These are phyloP conservation scores for Nylanderia fulva DNA, from an alignment of 1,140 invertebrate genomes.

Conservation along the genomic window DNA sequence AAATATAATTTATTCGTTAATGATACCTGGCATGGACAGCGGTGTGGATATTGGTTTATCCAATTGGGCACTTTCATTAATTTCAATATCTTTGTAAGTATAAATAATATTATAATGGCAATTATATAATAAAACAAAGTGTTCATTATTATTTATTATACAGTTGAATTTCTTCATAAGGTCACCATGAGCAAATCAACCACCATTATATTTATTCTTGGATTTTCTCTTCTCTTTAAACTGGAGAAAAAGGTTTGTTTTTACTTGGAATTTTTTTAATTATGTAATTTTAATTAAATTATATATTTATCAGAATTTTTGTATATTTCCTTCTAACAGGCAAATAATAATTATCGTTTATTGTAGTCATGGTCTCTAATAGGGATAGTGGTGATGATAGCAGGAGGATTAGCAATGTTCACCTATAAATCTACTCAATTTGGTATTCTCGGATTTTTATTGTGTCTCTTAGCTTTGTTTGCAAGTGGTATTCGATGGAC, in stretches of 20 bases:
- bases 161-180: conserved; percentile 82
- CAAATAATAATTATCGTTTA: conserved; percentile 65
- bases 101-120: conserved; percentile 22
- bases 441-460: conserved; percentile 94
- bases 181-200: conserved; percentile 99
- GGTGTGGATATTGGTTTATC: conserved; percentile 98
- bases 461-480: conserved; percentile 96
- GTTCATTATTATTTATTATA: neutral
- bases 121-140: conserved; percentile 3
- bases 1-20: conserved; percentile 88
- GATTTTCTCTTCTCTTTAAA: conserved; percentile 95
- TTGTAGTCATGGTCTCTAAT: conserved; percentile 95
- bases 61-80: conserved; percentile 97
- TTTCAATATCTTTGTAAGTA: conserved; percentile 95
- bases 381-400: conserved; percentile 96
- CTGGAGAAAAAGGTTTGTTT: conserved; percentile 93
- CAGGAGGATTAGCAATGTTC: conserved; percentile 96
- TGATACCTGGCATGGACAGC: conserved; percentile 94
- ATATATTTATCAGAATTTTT: neutral
- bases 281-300: too few relatives aligned
- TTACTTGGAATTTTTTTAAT: neutral
- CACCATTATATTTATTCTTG: conserved; percentile 96
- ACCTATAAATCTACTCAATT: conserved; percentile 99
- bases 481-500: conserved; percentile 98
- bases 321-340: neutral